phyloP scores from a whole-genome alignment of 2,113 vertebrate species.

The Budorcas taxicolor region DNA sequence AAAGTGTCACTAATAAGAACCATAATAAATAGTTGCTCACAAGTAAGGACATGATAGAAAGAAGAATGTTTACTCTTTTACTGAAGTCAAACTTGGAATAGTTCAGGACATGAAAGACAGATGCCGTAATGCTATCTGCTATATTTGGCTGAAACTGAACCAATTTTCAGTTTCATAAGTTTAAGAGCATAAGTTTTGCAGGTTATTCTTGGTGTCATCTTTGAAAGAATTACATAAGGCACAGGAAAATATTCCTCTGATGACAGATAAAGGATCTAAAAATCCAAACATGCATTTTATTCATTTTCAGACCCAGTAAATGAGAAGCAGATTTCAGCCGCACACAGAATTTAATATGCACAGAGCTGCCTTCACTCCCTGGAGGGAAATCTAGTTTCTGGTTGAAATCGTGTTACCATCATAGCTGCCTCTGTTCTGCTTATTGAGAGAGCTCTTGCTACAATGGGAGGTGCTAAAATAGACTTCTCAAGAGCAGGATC shows the following conservation, averaged over 20 bases:
- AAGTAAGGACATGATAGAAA: not conserved
- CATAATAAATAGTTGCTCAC: not conserved
- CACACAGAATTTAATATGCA: slow-evolving; percentile 16
- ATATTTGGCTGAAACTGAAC: slow-evolving; percentile 19
- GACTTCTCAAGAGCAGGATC: not conserved
- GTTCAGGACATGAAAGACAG: not conserved
- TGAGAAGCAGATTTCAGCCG: not conserved
- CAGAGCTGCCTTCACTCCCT: not conserved
- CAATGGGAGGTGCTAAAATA: not conserved
- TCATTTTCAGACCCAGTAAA: not conserved
- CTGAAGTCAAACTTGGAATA: not conserved
- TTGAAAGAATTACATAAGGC: slow-evolving; percentile 38
- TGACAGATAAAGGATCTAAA: slow-evolving; percentile 26
- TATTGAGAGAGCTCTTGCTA: not conserved
- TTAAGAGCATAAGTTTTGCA: not conserved
- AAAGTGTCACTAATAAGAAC: not conserved
- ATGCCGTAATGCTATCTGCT: not conserved
- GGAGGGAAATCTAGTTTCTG: slow-evolving; percentile 43
- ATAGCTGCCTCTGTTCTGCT: not conserved
- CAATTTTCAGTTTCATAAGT: not conserved
- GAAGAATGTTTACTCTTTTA: not conserved
- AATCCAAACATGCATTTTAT: slow-evolving; percentile 14
- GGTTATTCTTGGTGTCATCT: slow-evolving; percentile 35
- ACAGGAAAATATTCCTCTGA: slow-evolving; percentile 26
- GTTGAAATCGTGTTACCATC: slow-evolving; percentile 19